Percentiles rank a stretch among this genome's conserved stretches.
These are phyloP conservation scores for Bombus waltoni DNA, from an alignment of 1,140 invertebrate genomes.

Conservation along the genomic window DNA sequence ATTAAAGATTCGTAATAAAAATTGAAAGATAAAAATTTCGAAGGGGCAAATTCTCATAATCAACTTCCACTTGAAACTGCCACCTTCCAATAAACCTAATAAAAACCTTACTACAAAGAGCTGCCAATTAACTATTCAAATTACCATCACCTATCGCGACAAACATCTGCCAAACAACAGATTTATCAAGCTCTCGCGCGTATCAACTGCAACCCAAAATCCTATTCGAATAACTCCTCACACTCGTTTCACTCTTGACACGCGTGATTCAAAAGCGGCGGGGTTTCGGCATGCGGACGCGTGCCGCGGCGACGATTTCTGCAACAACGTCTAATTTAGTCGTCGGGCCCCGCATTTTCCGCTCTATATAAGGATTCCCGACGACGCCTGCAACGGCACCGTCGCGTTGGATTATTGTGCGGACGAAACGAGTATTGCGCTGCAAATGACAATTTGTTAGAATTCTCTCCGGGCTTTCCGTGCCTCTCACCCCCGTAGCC, in stretches of 20 bases:
- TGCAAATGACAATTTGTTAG: constrained; percentile 71
- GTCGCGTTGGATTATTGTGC: constrained; percentile 64
- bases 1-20: not conserved
- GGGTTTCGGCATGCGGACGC: not conserved
- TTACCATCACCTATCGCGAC: not conserved
- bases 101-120: not conserved
- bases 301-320: not conserved
- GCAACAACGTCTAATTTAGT: constrained; percentile 60
- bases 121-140: not conserved
- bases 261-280: not conserved
- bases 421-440: constrained; percentile 68
- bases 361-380: constrained; percentile 60
- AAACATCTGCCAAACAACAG: not conserved
- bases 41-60: not conserved
- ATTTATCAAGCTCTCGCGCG: not conserved
- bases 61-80: not conserved
- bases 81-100: not conserved
- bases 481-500: not conserved
- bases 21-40: not conserved
- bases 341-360: constrained; percentile 45
- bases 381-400: constrained; percentile 44
- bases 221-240: not conserved
- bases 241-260: not conserved
- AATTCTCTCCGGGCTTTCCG: constrained; percentile 52
- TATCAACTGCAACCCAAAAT: not conserved